Conservation (phyloP, 2,888 invertebrate species). For the Caenorhabditis imperialis region DNA sequence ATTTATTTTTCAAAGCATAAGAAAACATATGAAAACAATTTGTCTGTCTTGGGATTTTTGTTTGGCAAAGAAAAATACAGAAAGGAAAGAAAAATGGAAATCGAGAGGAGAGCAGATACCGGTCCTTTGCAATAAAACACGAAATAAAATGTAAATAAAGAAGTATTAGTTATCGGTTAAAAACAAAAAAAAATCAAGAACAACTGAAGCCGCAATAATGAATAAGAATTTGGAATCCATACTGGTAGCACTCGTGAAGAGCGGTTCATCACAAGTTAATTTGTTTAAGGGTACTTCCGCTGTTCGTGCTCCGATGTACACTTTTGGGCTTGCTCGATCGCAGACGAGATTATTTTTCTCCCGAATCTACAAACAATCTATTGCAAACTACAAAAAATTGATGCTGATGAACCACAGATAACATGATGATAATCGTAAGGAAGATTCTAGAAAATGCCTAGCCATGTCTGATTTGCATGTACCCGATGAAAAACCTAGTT, state of each 20-base stretch:
- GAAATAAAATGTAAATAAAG: too few relatives aligned
- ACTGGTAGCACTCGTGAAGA: slow-evolving; percentile 19
- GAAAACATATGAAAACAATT: slow-evolving; percentile 32
- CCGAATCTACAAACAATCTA: slow-evolving; percentile 67
- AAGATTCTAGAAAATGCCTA: too few relatives aligned
- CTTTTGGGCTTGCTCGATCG: slow-evolving; percentile 69
- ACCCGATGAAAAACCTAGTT: slow-evolving; percentile 1
- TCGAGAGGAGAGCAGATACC: slow-evolving; percentile 17
- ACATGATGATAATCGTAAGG: neutral
- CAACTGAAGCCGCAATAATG: neutral
- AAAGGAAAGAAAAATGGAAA: slow-evolving; percentile 2
- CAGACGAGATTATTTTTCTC: slow-evolving; percentile 72
- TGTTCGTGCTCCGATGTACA: slow-evolving; percentile 68
- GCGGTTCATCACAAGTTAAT: slow-evolving; percentile 56
- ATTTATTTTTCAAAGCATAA: slow-evolving; percentile 42
- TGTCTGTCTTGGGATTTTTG: neutral
- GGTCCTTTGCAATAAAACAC: slow-evolving; percentile 52
- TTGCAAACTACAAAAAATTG: slow-evolving; percentile 3
- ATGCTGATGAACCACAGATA: neutral
- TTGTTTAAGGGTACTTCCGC: slow-evolving; percentile 68
- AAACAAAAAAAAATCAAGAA: slow-evolving; percentile 6
- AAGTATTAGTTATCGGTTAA: neutral
- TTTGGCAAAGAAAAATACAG: slow-evolving; percentile 31
- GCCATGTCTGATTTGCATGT: slow-evolving; percentile 8
- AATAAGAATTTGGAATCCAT: neutral